Percentiles rank a stretch among this genome's conserved stretches.
phyloP scores from a whole-genome alignment of 2,113 vertebrate genomes.

The Sturnira hondurensis region DNA sequence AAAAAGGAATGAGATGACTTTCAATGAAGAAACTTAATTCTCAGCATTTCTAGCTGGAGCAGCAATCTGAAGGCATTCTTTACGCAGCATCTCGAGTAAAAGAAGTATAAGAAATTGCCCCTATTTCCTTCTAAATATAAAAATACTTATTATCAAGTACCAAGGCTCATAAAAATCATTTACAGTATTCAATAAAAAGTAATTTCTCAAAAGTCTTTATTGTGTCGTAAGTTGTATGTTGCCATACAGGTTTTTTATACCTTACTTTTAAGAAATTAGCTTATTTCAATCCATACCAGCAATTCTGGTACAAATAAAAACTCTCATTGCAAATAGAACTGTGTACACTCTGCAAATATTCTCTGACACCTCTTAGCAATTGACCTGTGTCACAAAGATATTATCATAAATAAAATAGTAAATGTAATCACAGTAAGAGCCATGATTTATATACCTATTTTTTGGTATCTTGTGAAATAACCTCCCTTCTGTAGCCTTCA shows the following conservation, averaged over 20 bases:
- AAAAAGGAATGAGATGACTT: background rate
- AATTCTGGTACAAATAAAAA: background rate
- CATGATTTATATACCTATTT: background rate
- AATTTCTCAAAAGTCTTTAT: background rate
- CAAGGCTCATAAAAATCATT: background rate
- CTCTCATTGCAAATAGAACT: background rate
- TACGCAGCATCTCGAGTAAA: background rate
- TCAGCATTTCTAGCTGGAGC: background rate
- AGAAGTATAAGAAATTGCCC: background rate
- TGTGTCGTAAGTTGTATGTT: background rate
- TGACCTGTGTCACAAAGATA: background rate
- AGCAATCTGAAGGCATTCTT: background rate
- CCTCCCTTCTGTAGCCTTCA: background rate
- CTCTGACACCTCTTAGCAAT: background rate
- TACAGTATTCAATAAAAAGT: background rate
- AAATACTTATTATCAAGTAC: background rate
- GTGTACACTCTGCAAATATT: background rate
- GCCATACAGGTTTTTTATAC: background rate
- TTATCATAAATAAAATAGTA: background rate
- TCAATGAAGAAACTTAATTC: constrained; percentile 19
- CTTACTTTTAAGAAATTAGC: background rate
- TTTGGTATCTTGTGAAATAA: background rate
- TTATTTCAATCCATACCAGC: background rate
- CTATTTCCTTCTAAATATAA: background rate
- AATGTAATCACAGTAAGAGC: background rate